These are phyloP conservation scores for Hydropotes inermis DNA, from an alignment of 2,113 vertebrate genomes.

Conservation along the genomic window DNA sequence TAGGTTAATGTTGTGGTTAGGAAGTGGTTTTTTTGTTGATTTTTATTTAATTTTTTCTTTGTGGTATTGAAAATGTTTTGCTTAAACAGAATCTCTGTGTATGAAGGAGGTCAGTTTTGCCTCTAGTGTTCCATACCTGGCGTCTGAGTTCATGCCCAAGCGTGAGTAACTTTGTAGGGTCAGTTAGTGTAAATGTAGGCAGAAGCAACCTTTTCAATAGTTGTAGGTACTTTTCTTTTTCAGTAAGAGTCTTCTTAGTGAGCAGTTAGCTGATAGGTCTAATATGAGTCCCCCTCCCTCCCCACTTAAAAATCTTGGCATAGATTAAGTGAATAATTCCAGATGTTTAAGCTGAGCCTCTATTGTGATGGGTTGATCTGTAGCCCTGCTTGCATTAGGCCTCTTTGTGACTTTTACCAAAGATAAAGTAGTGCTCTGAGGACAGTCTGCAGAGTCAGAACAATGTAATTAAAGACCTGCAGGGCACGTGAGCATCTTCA, in stretches of 20 bases:
- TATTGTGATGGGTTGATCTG: slow-evolving; percentile 12
- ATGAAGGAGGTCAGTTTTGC: slow-evolving; percentile 26
- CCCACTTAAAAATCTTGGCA: slow-evolving; percentile 13
- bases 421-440: slow-evolving; percentile 1
- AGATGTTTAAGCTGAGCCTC: slow-evolving; percentile 33
- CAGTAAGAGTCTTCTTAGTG: background rate
- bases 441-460: slow-evolving; percentile 37
- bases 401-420: slow-evolving; percentile 40
- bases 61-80: background rate
- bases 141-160: background rate
- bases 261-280: background rate
- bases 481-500: slow-evolving; percentile 66
- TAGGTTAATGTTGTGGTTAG: slow-evolving; percentile 28
- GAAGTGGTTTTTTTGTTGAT: background rate
- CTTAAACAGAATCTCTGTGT: slow-evolving; percentile 5
- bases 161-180: background rate
- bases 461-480: slow-evolving; percentile 36
- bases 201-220: background rate
- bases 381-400: background rate
- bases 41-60: background rate
- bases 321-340: slow-evolving; percentile 34
- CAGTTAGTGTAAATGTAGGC: background rate
- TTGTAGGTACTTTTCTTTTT: slow-evolving; percentile 31
- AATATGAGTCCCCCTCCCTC: background rate
- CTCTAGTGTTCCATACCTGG: background rate